Percentiles rank a stretch among this genome's conserved stretches.
phyloP scores from a whole-genome alignment of 2,888 invertebrate species.

The Drosophila cognata region DNA sequence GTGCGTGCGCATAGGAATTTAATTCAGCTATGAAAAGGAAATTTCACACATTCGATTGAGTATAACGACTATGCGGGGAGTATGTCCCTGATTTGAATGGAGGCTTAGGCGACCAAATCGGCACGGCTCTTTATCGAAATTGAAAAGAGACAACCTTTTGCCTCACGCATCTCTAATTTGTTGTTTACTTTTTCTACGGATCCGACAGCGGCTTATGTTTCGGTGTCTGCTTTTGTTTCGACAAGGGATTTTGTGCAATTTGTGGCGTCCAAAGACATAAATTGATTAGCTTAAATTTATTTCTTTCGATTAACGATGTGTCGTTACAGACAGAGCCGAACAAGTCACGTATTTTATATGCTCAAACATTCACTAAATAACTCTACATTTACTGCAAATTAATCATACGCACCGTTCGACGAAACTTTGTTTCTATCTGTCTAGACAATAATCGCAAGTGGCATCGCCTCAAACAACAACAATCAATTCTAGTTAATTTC shows the following conservation, averaged over 20 bases:
- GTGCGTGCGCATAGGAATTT: constrained; percentile 61
- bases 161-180: constrained; percentile 38
- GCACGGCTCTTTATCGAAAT: constrained; percentile 61
- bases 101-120: constrained; percentile 44
- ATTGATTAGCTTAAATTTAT: constrained; percentile 71
- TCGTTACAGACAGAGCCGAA: constrained; percentile 3
- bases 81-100: constrained; percentile 46
- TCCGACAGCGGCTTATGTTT: neutral
- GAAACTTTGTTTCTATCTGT: neutral
- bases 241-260: constrained; percentile 46
- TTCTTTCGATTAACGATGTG: constrained; percentile 44
- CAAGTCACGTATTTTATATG: constrained; percentile 51
- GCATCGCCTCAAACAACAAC: neutral
- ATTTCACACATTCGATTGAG: constrained; percentile 66
- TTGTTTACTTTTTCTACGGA: constrained; percentile 24
- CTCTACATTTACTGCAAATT: constrained; percentile 42
- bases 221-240: neutral
- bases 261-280: constrained; percentile 63
- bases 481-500: neutral
- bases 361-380: constrained; percentile 25
- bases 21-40: constrained; percentile 69
- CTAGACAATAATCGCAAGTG: constrained; percentile 32
- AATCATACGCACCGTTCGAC: constrained; percentile 41
- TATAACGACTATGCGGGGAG: constrained; percentile 38
- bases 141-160: constrained; percentile 49